Evolutionary conservation across 30 jellyfish, hydroid and myxozoan genomes (phyloP).

Genomic region (Hydractinia symbiolongicarpus): DNA sequence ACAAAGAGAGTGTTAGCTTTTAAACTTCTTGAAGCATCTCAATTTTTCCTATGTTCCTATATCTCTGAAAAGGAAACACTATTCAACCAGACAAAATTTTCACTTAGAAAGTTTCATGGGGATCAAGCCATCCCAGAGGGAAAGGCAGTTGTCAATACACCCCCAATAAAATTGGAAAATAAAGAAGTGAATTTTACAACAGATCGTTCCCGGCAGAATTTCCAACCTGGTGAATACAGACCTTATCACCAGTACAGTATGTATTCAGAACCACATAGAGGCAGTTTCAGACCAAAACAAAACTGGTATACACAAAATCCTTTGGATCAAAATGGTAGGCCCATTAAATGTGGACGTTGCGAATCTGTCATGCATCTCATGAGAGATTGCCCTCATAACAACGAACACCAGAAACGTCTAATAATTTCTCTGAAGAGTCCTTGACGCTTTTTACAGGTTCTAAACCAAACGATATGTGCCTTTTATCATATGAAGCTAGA

Average conservation of each 20-base stretch:
- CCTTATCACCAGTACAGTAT: background rate
- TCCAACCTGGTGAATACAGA: background rate
- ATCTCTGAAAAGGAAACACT: background rate
- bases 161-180: background rate
- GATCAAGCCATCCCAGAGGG: slow-evolving; percentile 10
- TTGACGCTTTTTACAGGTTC: background rate
- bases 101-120: slow-evolving; percentile 16
- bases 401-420: background rate
- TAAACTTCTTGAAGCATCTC: slow-evolving; percentile 12
- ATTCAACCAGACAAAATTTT: background rate
- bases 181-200: background rate
- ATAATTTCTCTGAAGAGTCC: background rate
- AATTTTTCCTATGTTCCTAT: background rate
- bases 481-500: background rate
- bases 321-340: background rate
- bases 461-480: slow-evolving; percentile 1
- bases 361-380: background rate
- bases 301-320: slow-evolving; percentile 1
- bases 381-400: background rate
- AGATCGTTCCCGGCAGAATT: no score
- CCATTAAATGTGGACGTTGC: background rate
- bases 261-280: background rate
- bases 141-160: slow-evolving; percentile 1
- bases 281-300: background rate
- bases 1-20: background rate